Base-by-base conservation (phyloP, 2,113 vertebrate species). In the Rhinichthys klamathensis region DNA sequence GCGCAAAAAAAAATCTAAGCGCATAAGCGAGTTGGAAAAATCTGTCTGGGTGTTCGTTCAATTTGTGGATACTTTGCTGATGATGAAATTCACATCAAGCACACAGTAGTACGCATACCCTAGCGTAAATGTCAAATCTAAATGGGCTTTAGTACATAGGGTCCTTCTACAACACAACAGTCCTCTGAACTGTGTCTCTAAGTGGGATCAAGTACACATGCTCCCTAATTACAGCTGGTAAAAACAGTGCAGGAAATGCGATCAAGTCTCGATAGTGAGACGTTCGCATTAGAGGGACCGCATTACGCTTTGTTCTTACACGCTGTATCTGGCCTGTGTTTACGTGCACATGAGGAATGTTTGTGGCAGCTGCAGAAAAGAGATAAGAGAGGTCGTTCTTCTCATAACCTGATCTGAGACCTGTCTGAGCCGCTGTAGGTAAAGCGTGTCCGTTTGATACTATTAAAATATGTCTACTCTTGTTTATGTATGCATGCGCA, bases 161-260 rank as follows among this genome's bases (percentile, higher is more conserved):
- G 49, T 6, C 46, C 41, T 30, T 76, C 27, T 32, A 10, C 25
- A 32, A 56, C 38, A 30, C 32, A 63, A n/a, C 41, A 38, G 12
- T 44, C 41, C 41, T 80, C 15, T 63, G n/a, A 44, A 44, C 23
- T 41, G 54, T 78, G 6, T 60, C n/a, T 63, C 15, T 80, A 12
- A 32, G 30, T 12, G 54, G 46, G 63, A 80, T 80, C 75, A 85
- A 85, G 79, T 75, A 35, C 77, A 12, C 75, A 15, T 69, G 30
- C 27, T 10, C 3, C 25, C 32, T 41, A 78, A 69, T 72, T 72
- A 80, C 35, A 60, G 35, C 30, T 6, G 4, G 27, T 63, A 18
- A 56, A 69, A 51, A 76, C 32, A 58, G 8, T 7, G 58, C 35
- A 85, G 74, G 84, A 85, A 85, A 85, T 85, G 84, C 54, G 35